Percentiles rank a stretch among this genome's conserved stretches.
Conservation (phyloP, 2,113 vertebrate species). For the Zootoca vivipara region DNA sequence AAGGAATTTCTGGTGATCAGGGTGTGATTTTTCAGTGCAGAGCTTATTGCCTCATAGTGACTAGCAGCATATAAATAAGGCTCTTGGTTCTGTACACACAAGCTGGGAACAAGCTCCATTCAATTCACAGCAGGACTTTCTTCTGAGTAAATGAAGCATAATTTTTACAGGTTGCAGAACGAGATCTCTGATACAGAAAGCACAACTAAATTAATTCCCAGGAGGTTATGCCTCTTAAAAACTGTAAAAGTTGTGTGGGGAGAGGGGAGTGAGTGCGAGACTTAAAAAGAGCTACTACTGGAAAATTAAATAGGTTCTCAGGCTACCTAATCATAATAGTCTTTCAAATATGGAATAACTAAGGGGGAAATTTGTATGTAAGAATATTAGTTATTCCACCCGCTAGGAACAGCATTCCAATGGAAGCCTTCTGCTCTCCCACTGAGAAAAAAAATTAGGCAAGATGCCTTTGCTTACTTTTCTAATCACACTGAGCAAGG, state of each 20-base stretch:
- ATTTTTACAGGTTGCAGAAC: neutral
- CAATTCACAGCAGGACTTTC: neutral
- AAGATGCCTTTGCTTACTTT: constrained; percentile 14
- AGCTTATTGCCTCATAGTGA: neutral
- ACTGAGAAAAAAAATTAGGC: constrained; percentile 19
- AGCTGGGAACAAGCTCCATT: neutral
- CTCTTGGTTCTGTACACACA: neutral
- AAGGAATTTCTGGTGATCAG: neutral
- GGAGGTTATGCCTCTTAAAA: neutral
- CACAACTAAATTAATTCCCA: neutral
- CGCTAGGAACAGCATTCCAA: neutral
- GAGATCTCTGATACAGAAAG: neutral
- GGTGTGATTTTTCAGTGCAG: neutral
- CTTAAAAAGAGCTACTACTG: neutral
- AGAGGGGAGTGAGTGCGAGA: neutral
- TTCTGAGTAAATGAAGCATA: no score
- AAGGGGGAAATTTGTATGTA: neutral
- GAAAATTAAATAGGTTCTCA: constrained; percentile 1
- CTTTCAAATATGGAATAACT: constrained; percentile 21
- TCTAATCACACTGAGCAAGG: neutral
- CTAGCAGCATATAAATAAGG: neutral
- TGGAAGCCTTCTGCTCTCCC: neutral
- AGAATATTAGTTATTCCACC: neutral
- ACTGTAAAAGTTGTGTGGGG: neutral
- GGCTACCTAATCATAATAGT: neutral